Evolutionary conservation across 30 jellyfish, hydroid and myxozoan genomes (phyloP).

Genomic region (Turritopsis rubra): DNA sequence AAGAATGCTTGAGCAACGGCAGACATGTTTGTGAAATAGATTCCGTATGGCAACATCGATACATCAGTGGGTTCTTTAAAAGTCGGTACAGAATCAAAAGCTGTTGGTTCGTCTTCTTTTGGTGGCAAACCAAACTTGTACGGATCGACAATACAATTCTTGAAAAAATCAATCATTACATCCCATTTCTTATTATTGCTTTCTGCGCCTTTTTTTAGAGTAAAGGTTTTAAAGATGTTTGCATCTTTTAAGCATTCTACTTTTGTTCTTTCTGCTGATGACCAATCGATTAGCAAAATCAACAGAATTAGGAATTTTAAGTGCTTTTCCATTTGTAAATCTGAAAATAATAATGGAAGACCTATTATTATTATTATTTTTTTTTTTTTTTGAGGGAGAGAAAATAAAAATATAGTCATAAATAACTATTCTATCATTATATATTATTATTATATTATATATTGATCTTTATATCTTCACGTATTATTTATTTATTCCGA

Average conservation of each 20-base stretch:
- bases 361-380: too few species aligned
- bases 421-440: too few species aligned
- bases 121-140: conserved; percentile 3
- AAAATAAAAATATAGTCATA: too few species aligned
- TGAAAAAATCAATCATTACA: not conserved
- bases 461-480: too few species aligned
- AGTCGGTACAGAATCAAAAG: not conserved
- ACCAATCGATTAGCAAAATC: not conserved
- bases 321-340: not conserved
- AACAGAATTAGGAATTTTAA: too few species aligned
- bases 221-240: not conserved
- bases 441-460: too few species aligned
- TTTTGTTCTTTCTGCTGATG: not conserved
- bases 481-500: too few species aligned
- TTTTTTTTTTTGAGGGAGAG: too few species aligned
- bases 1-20: not conserved
- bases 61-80: not conserved
- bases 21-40: not conserved
- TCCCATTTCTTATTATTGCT: not conserved
- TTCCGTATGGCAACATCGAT: not conserved
- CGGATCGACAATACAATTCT: conserved; percentile 3
- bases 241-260: not conserved
- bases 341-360: too few species aligned
- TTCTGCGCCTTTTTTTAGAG: not conserved
- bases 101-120: not conserved